Evolutionary conservation across 2,113 vertebrate genomes (phyloP), one percentile per base, ranked within the genome.

Genomic region (Corvus cornix): DNA sequence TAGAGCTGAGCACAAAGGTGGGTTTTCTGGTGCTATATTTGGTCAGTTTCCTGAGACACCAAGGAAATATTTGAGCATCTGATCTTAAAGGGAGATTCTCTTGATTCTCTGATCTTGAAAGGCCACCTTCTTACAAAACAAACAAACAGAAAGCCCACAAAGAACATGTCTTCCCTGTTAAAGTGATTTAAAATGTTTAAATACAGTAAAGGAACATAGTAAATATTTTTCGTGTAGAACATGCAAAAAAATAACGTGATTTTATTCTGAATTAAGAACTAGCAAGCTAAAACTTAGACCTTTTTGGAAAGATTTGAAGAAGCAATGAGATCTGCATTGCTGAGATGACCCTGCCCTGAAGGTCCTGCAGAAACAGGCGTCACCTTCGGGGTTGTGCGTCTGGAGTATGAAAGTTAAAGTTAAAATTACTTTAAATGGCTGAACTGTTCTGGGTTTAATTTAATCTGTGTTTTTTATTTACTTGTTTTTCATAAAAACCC

Each of bases 1-100:
- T 68, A 16, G 1, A 37, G 33, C 16, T 62, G 69, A 49, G 46
- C 8, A 3, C 6, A 43, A 3, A 23, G 41, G 16, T 53, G 31
- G 16, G 6, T 44, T 68, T 80, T n/a, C 46, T 52, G n/a, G 2
- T 23, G 0, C 5, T 9, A 5, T 4, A 4, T 23, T 35, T 0
- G 3, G 13, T 73, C 41, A 16, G 13, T 49, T 60, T 60, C 51
- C 52, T 62, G 58, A 67, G 63, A 55, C 37, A 53, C 28, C 4
- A 3, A 43, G 56, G 46, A 53, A 62, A n/a, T 66, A 35, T 4
- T 76, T n/a, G 30, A 28, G 39, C 30, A 26, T 85, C n/a, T 72
- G 15, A n/a, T 46, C 17, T 77, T 49, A 28, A 52, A 66, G 44
- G 41, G 39, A 43, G 16, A 15, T 52, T 64, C 33, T 76, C 3